Evolutionary conservation across 2,888 invertebrate species (phyloP).

Genomic region (Ennomos erosarius): DNA sequence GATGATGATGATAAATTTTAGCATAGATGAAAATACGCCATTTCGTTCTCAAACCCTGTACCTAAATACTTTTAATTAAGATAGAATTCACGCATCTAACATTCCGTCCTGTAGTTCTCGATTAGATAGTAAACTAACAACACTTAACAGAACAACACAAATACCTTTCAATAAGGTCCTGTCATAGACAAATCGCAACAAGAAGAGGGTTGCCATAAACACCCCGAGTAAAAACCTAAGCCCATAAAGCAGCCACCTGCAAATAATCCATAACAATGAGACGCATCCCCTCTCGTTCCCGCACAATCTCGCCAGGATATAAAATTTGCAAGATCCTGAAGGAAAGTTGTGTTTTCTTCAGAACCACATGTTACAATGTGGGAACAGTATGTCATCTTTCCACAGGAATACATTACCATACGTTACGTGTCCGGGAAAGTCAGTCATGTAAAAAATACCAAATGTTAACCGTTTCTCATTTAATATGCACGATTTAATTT

Average conservation of each 20-base stretch:
- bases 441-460: too few species aligned
- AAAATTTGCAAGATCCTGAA: slow-evolving; percentile 60
- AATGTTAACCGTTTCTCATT: too few species aligned
- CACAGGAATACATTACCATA: not conserved
- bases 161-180: not conserved
- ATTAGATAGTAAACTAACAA: too few species aligned
- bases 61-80: too few species aligned
- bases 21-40: too few species aligned
- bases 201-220: slow-evolving; percentile 20
- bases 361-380: slow-evolving; percentile 20
- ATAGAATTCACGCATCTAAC: too few species aligned
- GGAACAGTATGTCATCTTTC: slow-evolving; percentile 21
- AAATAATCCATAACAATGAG: slow-evolving; percentile 32
- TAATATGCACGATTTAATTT: too few species aligned
- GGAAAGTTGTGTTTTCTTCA: slow-evolving; percentile 53
- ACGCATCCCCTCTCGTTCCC: slow-evolving; percentile 11
- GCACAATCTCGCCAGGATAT: slow-evolving; percentile 52
- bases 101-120: too few species aligned
- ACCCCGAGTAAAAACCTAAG: slow-evolving; percentile 15
- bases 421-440: too few species aligned
- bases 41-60: too few species aligned
- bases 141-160: too few species aligned
- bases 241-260: slow-evolving; percentile 24
- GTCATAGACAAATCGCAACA: slow-evolving; percentile 26
- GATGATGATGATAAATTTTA: too few species aligned